Base-by-base conservation (phyloP, 2,113 vertebrate species). In the Cacatua alba region DNA sequence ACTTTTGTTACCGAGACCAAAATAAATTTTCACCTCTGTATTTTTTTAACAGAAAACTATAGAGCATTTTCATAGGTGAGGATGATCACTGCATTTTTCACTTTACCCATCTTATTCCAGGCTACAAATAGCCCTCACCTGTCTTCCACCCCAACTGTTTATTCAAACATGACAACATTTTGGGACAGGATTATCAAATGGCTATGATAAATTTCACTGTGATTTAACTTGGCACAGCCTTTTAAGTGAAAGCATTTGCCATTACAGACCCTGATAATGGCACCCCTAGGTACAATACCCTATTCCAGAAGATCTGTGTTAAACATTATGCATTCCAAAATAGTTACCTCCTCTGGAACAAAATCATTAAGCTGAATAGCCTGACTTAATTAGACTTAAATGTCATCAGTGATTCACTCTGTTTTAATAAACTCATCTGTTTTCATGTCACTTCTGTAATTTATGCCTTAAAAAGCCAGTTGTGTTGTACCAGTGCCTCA, bases 401-500 rank as follows among this genome's bases (percentile, higher is more conserved):
- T 97, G 88, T 86, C 96, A 97, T 52, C 90, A 77, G 67, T 92
- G 82, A 95, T 65, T 96, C 92, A 86, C 82, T 96, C 94, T 97
- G 91, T 79, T 94, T 98, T 97, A 98, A 97, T 97, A 97, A 96
- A 97, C 76, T 97, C 86, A 72, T 91, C 68, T 94, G 88, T 98
- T 97, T 97, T 96, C 96, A 91, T 78, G 92, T 91, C 83, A 94
- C 85, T 86, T 81, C 67, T 67, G 86, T 95, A 74, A 94, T 97
- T 96, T 97, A 81, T 96, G 94, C 74, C 91, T 83, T 62, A 85
- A 95, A 97, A 60, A 81, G 74, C 52, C 55, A 68, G 46, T 77
- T 57, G 57, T 72, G 78, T 88, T 91, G 21, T 59, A 95, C 71
- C 82, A 78, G 3, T 48, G 46, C 41, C 79, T 75, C 60, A 52